phyloP scores from a whole-genome alignment of 2,113 vertebrate species.

The Sylvietta virens region DNA sequence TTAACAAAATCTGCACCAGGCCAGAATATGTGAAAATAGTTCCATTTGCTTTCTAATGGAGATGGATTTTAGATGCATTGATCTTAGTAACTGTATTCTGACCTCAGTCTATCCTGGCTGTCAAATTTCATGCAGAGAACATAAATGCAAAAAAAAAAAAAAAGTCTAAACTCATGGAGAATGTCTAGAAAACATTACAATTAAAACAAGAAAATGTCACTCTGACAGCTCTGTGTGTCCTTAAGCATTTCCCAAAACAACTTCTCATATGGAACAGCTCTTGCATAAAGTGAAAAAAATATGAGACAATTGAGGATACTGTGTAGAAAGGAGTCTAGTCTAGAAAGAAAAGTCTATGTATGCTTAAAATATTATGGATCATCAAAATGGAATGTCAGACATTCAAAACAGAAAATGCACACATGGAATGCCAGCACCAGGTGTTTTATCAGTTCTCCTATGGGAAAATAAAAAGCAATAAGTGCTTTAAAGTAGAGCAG shows the following conservation, averaged over 20 bases:
- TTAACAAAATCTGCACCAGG: not conserved
- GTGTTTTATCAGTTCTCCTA: not conserved
- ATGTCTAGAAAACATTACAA: not conserved
- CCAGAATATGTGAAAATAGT: not conserved
- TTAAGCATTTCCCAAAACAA: not conserved
- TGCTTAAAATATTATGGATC: not conserved
- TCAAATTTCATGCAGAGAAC: not conserved
- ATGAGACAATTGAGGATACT: not conserved
- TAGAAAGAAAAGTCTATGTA: not conserved
- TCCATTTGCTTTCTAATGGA: not conserved
- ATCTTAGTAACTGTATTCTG: not conserved
- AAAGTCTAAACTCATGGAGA: not conserved
- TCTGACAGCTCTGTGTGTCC: not conserved
- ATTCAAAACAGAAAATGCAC: not conserved
- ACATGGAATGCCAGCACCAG: not conserved
- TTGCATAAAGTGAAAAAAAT: not conserved
- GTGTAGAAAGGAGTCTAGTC: not conserved
- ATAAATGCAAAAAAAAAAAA: not conserved
- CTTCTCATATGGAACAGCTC: not conserved
- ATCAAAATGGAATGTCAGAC: not conserved
- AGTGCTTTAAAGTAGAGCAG: not conserved
- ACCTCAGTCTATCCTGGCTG: not conserved
- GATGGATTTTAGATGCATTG: not conserved
- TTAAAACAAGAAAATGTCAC: not conserved
- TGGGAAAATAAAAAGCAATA: not conserved